Base-by-base conservation (phyloP, 2,888 invertebrate species). In the Dastarcus helophoroides region DNA sequence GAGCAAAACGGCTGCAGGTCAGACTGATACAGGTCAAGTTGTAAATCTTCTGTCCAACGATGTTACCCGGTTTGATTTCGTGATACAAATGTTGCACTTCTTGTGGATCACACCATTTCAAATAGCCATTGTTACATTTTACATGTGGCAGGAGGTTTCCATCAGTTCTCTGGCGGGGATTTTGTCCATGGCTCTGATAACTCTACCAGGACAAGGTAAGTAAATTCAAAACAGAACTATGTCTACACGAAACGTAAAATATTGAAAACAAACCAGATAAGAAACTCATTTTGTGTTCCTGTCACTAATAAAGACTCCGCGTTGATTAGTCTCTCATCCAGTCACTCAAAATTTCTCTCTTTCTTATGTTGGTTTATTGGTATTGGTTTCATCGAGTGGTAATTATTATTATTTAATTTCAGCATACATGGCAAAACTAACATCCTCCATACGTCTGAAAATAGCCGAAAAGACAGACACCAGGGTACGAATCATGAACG, bases 41-140 rank as follows among this genome's bases (percentile, higher is more conserved):
- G 75, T 88, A 26, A 88, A 88, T 54, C 58, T 89, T 30, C 66
- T 89, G 60, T 82, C 86, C 1, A 88, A 86, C 48, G 89, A 89
- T 52, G 83, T 86, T 2, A 76, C 74, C 44, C 69, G 84, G 36
- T 84, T 88, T 53, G 88, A 88, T 51, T 57, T 76, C 56, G 71
- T 76, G 10, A 67, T 76, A 12, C 44, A 76, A 21, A 73, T 73
- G 47, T 56, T 85, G 8, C 81, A 85, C 56, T 83, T 76, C 51
- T 51, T 85, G 19, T 83, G 85, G 82, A 72, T 85, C 31, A 76
- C 80, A 59, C 86, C 86, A 0, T 64, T 84, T 10, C 77, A 82
- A 49, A 71, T 76, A 2, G 62, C 71, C 0, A 67, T 79, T 12
- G 67, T 74, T 6, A 62, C 71, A 1, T 67, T 60, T 33, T 64